Percentiles rank a stretch among this genome's conserved stretches.
These are phyloP conservation scores for Drosophila niveifrons DNA, from an alignment of 2,888 invertebrate species.

Conservation along the genomic window DNA sequence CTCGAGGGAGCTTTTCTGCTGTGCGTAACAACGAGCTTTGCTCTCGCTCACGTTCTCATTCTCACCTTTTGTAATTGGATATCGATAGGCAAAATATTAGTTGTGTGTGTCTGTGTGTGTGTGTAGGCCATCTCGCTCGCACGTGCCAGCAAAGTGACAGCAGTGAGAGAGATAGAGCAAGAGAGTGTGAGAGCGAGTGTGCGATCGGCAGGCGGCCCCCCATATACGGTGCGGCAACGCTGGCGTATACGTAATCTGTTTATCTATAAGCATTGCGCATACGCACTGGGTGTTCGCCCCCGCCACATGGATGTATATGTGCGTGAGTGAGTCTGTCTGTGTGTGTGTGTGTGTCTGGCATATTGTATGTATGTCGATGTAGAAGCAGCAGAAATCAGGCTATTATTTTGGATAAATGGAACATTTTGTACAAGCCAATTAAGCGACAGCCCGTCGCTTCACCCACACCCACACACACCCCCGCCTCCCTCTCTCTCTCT, in stretches of 20 bases:
- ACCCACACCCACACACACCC: slow-evolving; percentile 5
- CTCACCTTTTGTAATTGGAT: slow-evolving; percentile 50
- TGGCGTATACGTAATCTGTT: slow-evolving; percentile 72
- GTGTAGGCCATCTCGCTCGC: slow-evolving; percentile 40
- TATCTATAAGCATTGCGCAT: slow-evolving; percentile 66
- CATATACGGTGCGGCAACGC: slow-evolving; percentile 69
- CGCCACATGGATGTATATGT: slow-evolving; percentile 1
- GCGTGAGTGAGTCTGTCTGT: slow-evolving; percentile 6
- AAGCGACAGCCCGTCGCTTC: slow-evolving; percentile 28
- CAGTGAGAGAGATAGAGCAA: not conserved
- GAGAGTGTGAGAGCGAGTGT: slow-evolving; percentile 15
- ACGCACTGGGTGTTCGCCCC: slow-evolving; percentile 57
- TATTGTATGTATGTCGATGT: not conserved
- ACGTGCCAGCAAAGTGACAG: not conserved
- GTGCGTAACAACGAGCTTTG: not conserved
- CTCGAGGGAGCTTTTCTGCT: slow-evolving; percentile 3
- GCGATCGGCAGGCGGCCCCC: slow-evolving; percentile 52
- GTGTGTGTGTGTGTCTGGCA: slow-evolving; percentile 7
- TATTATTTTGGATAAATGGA: slow-evolving; percentile 60
- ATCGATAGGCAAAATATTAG: slow-evolving; percentile 32
- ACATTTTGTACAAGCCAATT: slow-evolving; percentile 35
- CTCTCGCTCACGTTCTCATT: slow-evolving; percentile 5
- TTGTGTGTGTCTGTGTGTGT: not conserved
- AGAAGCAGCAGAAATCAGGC: slow-evolving; percentile 23
- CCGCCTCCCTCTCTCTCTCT: not conserved